Percentiles rank a stretch among this genome's conserved stretches.
phyloP scores from a whole-genome alignment of 2,113 vertebrate genomes.

The Brachypodius melanocephalos region DNA sequence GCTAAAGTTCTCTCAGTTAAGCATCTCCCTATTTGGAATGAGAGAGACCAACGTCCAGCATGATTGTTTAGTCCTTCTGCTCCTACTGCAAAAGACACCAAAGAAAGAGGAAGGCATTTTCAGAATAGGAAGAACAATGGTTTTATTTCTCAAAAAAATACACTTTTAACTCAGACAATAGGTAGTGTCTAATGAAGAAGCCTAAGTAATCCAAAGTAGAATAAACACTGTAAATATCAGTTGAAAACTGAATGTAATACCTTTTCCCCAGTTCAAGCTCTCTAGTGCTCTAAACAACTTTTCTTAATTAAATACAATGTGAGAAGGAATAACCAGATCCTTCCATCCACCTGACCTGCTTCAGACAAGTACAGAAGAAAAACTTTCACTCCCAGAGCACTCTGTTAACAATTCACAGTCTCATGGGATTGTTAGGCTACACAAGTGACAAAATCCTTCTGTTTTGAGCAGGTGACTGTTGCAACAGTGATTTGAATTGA shows the following conservation, averaged over 20 bases:
- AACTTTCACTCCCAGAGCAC: background rate
- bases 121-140: background rate
- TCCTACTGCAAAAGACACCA: background rate
- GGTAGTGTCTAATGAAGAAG: background rate
- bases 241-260: background rate
- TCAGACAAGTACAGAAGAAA: background rate
- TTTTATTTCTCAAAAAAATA: background rate
- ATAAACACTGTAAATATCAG: background rate
- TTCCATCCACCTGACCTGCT: background rate
- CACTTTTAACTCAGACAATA: background rate
- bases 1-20: background rate
- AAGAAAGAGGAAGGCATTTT: background rate
- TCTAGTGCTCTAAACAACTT: background rate
- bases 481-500: background rate
- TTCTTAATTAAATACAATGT: background rate
- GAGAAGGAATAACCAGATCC: background rate
- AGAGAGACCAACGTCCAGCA: background rate
- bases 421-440: background rate
- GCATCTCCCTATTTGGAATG: background rate
- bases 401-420: background rate
- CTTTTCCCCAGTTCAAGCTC: background rate
- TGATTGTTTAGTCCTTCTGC: background rate
- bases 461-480: background rate
- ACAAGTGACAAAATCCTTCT: background rate
- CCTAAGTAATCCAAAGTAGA: background rate